Evolutionary conservation across 2,113 vertebrate genomes (phyloP).

Genomic region (Cephalopholis sonnerati): DNA sequence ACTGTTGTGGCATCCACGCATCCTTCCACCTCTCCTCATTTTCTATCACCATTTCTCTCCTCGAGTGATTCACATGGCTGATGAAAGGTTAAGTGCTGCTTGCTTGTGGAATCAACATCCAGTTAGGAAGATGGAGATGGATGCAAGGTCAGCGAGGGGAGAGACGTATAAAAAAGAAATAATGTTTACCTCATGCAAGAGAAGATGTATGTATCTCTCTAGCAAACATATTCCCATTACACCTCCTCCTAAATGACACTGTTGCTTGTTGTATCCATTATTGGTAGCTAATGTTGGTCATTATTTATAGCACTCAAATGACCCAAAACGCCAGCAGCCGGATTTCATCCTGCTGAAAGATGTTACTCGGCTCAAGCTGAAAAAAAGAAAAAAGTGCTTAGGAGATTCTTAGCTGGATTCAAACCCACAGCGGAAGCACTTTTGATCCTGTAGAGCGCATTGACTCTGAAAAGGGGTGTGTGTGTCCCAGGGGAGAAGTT

Average conservation of each 20-base stretch:
- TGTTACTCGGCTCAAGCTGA: not conserved
- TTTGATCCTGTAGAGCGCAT: constrained; percentile 10
- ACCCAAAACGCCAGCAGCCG: not conserved
- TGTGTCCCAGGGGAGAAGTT: constrained; percentile 37
- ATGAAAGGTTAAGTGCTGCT: constrained; percentile 65
- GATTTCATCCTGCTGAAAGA: constrained; percentile 7
- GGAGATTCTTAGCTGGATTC: not conserved
- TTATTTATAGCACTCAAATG: constrained; percentile 7
- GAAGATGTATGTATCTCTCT: not conserved
- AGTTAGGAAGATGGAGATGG: constrained; percentile 40
- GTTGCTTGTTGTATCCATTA: not conserved
- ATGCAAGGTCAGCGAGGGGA: constrained; percentile 7
- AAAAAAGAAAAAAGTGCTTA: not conserved
- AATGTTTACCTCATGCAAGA: not conserved
- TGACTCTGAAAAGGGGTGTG: constrained; percentile 15
- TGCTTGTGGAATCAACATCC: constrained; percentile 50
- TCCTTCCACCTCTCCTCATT: constrained; percentile 2
- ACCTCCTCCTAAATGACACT: not conserved
- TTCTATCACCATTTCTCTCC: constrained; percentile 35
- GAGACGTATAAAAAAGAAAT: constrained; percentile 3
- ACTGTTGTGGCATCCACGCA: constrained; percentile 14
- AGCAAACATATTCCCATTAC: not conserved
- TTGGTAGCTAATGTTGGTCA: not conserved
- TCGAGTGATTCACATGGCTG: constrained; percentile 27
- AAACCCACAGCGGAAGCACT: constrained; percentile 10